These are phyloP conservation scores for Solen grandis DNA, from an alignment of 1,140 invertebrate species.

Conservation along the genomic window DNA sequence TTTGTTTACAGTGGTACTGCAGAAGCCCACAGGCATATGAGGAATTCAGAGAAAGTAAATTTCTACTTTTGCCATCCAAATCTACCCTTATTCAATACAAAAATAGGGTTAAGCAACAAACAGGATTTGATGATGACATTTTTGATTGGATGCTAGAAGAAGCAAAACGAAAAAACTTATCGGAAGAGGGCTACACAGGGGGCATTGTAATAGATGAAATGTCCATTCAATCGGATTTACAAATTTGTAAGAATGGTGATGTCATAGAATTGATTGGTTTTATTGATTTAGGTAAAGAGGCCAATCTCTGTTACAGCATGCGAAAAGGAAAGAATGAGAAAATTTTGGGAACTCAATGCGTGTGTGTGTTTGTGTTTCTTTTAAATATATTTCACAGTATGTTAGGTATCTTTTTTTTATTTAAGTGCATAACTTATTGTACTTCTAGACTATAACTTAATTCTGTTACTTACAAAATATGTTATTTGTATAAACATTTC, in stretches of 20 bases:
- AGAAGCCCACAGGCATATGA: slow-evolving; percentile 41
- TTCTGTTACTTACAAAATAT: too few species aligned
- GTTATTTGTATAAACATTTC: too few species aligned
- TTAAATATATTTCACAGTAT: too few species aligned
- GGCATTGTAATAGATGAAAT: slow-evolving; percentile 54
- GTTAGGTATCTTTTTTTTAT: too few species aligned
- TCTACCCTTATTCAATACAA: slow-evolving; percentile 48
- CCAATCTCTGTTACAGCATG: slow-evolving; percentile 10
- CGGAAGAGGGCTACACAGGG: slow-evolving; percentile 29
- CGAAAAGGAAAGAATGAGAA: slow-evolving; percentile 26
- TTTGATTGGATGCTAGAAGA: slow-evolving; percentile 57
- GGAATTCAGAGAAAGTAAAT: neutral
- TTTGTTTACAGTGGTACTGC: slow-evolving; percentile 32
- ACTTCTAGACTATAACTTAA: too few species aligned
- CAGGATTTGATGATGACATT: slow-evolving; percentile 45
- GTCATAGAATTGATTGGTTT: slow-evolving; percentile 27
- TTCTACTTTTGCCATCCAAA: slow-evolving; percentile 23
- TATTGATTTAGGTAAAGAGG: slow-evolving; percentile 28
- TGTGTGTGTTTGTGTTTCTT: too few species aligned
- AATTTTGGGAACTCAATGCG: slow-evolving; percentile 12
- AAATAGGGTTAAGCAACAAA: slow-evolving; percentile 52
- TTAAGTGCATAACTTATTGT: too few species aligned
- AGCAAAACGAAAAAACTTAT: slow-evolving; percentile 24
- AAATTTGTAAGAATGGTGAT: slow-evolving; percentile 39
- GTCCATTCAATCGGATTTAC: slow-evolving; percentile 54